phyloP scores from a whole-genome alignment of 2,888 invertebrate genomes.

The Frankliniella intonsa region DNA sequence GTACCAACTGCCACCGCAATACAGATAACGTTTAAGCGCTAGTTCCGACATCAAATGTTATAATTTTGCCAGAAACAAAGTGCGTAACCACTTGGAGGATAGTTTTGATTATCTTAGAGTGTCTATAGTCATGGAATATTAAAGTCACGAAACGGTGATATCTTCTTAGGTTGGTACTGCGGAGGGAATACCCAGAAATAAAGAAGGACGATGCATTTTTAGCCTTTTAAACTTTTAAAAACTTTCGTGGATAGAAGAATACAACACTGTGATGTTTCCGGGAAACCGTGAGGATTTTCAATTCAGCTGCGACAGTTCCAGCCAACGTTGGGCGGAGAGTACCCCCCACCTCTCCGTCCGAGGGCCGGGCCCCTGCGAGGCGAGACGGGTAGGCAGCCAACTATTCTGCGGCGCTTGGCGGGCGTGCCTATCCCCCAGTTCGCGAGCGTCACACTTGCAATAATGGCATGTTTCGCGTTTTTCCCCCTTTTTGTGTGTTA shows the following conservation, averaged over 20 bases:
- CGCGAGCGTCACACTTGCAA: background rate
- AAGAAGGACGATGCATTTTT: background rate
- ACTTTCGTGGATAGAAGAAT: background rate
- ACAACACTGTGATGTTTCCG: background rate
- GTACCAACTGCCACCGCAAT: background rate
- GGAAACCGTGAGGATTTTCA: background rate
- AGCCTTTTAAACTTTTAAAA: background rate
- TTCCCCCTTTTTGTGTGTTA: background rate
- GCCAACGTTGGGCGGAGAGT: background rate
- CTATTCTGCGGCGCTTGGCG: background rate
- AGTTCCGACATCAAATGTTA: background rate
- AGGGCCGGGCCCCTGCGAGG: background rate
- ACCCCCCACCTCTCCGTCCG: no score
- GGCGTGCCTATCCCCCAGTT: background rate
- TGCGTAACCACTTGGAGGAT: background rate
- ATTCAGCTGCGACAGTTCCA: background rate
- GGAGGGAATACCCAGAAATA: background rate
- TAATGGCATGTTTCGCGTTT: background rate
- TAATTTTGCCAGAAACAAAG: background rate
- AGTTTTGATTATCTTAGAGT: background rate
- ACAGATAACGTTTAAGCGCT: background rate
- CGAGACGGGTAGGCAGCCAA: background rate
- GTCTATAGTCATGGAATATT: background rate
- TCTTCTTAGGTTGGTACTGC: background rate
- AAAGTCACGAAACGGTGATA: background rate